These are phyloP conservation scores for Tamandua tetradactyla DNA, from an alignment of 2,797 vertebrate genomes.

Conservation along the genomic window DNA sequence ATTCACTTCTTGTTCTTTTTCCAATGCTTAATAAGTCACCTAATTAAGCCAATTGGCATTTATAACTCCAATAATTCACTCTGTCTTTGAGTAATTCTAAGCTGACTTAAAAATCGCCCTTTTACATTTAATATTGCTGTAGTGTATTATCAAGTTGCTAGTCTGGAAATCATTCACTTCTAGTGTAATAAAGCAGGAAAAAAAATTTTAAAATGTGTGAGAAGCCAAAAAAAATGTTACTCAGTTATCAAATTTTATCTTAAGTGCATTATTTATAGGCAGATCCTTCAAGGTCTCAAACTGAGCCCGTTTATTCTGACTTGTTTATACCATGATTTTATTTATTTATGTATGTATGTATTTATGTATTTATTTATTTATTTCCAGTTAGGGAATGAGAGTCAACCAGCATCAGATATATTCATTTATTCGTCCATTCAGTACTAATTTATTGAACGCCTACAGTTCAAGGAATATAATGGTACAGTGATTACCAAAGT, in stretches of 20 bases:
- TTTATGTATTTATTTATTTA: no score
- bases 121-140: slow-evolving; percentile 5
- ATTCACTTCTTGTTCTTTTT: slow-evolving; percentile 19
- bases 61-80: slow-evolving; percentile 33
- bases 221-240: not conserved
- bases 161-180: not conserved
- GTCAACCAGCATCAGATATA: not conserved
- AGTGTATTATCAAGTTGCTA: not conserved
- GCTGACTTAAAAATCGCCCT: not conserved
- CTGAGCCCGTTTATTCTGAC: not conserved
- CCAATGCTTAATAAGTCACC: not conserved
- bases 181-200: not conserved
- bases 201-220: not conserved
- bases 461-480: not conserved
- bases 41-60: not conserved
- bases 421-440: not conserved
- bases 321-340: not conserved
- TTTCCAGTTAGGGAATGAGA: not conserved
- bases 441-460: not conserved
- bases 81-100: slow-evolving; percentile 38
- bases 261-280: not conserved
- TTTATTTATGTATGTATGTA: not conserved
- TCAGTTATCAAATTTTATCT: slow-evolving; percentile 26
- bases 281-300: not conserved
- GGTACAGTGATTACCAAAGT: not conserved